Conservation (phyloP, 2,888 invertebrate species). For the Neocrepidodera transversa region DNA sequence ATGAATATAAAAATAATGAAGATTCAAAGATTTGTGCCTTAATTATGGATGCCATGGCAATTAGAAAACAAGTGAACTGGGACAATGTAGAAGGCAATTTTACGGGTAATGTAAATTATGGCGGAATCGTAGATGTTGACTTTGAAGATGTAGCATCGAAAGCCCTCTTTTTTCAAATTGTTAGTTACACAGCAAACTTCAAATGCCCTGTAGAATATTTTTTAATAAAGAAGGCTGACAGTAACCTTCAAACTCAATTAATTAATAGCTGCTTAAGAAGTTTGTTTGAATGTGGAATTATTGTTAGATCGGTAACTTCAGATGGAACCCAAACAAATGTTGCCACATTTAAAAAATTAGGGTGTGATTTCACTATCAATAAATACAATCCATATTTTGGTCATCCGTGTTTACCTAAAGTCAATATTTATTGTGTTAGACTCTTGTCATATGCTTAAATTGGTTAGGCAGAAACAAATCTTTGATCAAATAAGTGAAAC, state of each 20-base stretch:
- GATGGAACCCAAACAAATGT: conserved; percentile 39
- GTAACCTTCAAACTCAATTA: conserved; percentile 32
- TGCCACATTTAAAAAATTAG: conserved; percentile 30
- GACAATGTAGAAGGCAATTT: neutral
- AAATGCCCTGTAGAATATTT: conserved; percentile 43
- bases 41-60: conserved; percentile 17
- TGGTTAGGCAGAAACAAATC: too few relatives aligned
- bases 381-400: too few relatives aligned
- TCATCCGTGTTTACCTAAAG: too few relatives aligned
- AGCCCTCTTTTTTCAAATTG: conserved; percentile 15
- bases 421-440: too few relatives aligned
- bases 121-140: conserved; percentile 31
- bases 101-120: conserved; percentile 25
- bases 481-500: too few relatives aligned
- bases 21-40: too few relatives aligned
- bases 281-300: conserved; percentile 36
- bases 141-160: conserved; percentile 34
- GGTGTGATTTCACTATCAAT: conserved; percentile 17
- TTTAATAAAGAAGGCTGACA: conserved; percentile 37
- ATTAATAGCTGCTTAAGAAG: conserved; percentile 30
- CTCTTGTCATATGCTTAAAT: too few relatives aligned
- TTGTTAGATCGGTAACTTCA: conserved; percentile 35
- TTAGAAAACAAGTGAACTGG: conserved; percentile 15
- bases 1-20: too few relatives aligned
- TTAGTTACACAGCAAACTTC: conserved; percentile 16